Conservation (phyloP, 2,888 invertebrate genomes). For the Sesamia inferens region DNA sequence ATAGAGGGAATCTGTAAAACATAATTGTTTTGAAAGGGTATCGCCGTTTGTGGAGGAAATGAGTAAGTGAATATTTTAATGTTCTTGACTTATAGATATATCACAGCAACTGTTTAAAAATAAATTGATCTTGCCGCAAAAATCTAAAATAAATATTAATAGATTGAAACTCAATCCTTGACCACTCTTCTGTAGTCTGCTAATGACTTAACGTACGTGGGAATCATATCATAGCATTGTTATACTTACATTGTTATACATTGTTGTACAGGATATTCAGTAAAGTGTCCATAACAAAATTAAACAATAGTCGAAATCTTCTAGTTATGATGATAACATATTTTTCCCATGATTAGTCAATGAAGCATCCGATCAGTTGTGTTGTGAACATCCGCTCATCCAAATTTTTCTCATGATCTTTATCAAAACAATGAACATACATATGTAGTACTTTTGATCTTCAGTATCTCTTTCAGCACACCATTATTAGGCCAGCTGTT, state of each 20-base stretch:
- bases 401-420: slow-evolving; percentile 5
- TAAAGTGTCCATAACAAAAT: slow-evolving; percentile 14
- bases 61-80: not conserved
- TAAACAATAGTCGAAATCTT: slow-evolving; percentile 20
- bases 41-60: not conserved
- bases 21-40: not conserved
- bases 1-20: not conserved
- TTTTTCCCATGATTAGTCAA: not conserved
- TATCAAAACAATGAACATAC: not conserved
- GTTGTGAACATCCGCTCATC: not conserved
- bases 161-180: not conserved
- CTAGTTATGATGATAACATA: not conserved
- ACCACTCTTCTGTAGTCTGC: not conserved
- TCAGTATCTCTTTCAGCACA: not conserved
- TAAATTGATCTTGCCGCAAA: not conserved
- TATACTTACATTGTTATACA: not conserved
- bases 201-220: not conserved
- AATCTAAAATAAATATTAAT: not conserved
- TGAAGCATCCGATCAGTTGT: not conserved
- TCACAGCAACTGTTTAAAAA: not conserved
- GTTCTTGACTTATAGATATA: not conserved
- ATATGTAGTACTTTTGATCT: not conserved
- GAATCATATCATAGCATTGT: not conserved
- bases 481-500: not conserved
- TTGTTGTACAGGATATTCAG: not conserved